These are phyloP conservation scores for Pseudomyrmex flavicornis DNA, from an alignment of 1,140 invertebrate species.

Conservation along the genomic window DNA sequence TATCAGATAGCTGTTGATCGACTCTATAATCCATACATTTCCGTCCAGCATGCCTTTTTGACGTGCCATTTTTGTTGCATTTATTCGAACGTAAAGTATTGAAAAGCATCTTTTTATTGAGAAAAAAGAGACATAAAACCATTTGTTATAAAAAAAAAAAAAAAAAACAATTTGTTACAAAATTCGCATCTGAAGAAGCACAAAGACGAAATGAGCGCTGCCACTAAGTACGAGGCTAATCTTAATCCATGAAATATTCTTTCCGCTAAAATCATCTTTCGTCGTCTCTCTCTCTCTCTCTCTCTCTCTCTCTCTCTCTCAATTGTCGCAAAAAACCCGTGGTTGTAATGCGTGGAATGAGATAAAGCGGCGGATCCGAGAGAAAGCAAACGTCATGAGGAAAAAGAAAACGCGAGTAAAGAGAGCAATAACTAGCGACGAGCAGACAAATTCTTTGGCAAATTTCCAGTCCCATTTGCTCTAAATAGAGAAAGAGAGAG, in stretches of 20 bases:
- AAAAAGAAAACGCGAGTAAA: conserved; percentile 46
- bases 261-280: conserved; percentile 63
- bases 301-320: not conserved
- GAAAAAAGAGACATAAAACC: not conserved
- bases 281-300: not conserved
- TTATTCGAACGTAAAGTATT: not conserved
- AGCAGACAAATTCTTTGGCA: conserved; percentile 49
- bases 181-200: not conserved
- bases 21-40: conserved; percentile 19
- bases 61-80: not conserved
- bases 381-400: not conserved
- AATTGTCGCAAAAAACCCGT: conserved; percentile 54
- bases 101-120: not conserved
- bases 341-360: conserved; percentile 13
- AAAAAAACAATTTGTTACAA: not conserved
- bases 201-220: not conserved
- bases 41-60: not conserved
- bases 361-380: conserved; percentile 75
- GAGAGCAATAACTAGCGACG: conserved; percentile 37
- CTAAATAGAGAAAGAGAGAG: not conserved
- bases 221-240: conserved; percentile 64
- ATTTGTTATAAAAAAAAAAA: conserved; percentile 47
- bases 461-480: conserved; percentile 8
- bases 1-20: not conserved
- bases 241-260: conserved; percentile 79